Conservation (phyloP, 2,888 invertebrate species). For the Nephrotoma guestfalica region DNA sequence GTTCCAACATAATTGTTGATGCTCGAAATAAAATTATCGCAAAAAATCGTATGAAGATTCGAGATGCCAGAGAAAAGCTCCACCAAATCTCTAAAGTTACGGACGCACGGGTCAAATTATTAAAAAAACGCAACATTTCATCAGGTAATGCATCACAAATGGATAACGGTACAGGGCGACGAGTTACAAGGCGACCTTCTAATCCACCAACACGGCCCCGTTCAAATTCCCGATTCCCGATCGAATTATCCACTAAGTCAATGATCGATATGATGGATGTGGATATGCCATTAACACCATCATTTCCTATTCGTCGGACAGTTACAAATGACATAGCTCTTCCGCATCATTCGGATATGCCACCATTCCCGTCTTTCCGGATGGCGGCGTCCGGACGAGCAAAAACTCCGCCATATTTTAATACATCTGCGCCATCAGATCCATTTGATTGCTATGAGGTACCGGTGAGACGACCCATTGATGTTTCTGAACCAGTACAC, state of each 20-base stretch:
- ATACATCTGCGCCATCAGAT: slow-evolving; percentile 16
- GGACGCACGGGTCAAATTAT: slow-evolving; percentile 59
- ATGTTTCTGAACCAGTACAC: slow-evolving; percentile 9
- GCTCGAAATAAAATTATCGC: slow-evolving; percentile 66
- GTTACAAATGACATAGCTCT: slow-evolving; percentile 23
- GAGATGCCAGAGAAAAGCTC: slow-evolving; percentile 68
- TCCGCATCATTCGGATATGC: slow-evolving; percentile 16
- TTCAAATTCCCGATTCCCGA: slow-evolving; percentile 6
- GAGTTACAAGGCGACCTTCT: slow-evolving; percentile 11
- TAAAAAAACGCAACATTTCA: slow-evolving; percentile 42
- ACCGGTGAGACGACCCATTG: slow-evolving; percentile 13
- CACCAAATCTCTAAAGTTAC: slow-evolving; percentile 57
- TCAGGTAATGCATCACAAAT: background rate
- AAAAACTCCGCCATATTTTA: slow-evolving; percentile 7
- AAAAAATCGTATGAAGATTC: slow-evolving; percentile 58
- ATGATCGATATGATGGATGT: slow-evolving; percentile 26
- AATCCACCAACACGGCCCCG: slow-evolving; percentile 25
- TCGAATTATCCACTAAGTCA: background rate
- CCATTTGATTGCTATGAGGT: slow-evolving; percentile 29
- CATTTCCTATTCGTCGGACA: slow-evolving; percentile 19
- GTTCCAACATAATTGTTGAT: slow-evolving; percentile 31
- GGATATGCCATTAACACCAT: slow-evolving; percentile 15
- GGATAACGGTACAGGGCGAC: background rate
- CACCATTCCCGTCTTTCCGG: slow-evolving; percentile 11
- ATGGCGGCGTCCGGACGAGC: background rate